Conservation (phyloP, 2,113 vertebrate genomes). For the Aspidoscelis tigris region DNA sequence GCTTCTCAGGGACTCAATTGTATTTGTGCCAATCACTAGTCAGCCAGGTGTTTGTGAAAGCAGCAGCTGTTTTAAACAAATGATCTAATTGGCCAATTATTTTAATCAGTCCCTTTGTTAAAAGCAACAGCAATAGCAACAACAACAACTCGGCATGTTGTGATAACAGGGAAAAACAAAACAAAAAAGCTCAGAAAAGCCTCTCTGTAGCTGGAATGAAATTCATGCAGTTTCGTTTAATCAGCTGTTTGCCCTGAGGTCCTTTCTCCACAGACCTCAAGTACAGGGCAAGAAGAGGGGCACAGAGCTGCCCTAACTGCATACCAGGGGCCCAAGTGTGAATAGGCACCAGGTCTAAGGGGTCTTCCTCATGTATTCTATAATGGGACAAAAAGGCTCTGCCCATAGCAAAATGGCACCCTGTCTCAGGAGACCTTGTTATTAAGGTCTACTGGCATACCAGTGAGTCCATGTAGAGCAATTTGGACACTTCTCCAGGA, state of each 20-base stretch:
- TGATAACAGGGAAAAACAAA: background rate
- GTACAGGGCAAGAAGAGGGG: too few relatives aligned
- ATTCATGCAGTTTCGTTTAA: constrained; percentile 40
- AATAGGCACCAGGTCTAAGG: too few relatives aligned
- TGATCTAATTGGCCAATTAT: background rate
- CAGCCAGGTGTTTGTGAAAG: constrained; percentile 3
- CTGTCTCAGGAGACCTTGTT: too few relatives aligned
- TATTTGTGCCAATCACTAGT: background rate
- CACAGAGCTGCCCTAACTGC: too few relatives aligned
- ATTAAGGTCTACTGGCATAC: too few relatives aligned
- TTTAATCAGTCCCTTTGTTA: constrained; percentile 4
- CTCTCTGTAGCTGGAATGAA: constrained; percentile 18
- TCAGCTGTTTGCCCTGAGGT: constrained; percentile 40
- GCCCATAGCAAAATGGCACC: too few relatives aligned
- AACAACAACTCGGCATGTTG: background rate
- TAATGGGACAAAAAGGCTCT: too few relatives aligned
- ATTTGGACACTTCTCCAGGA: too few relatives aligned
- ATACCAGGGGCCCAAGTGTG: too few relatives aligned
- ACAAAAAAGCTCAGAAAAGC: background rate
- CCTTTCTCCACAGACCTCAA: too few relatives aligned
- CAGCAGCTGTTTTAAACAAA: background rate
- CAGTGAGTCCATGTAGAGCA: too few relatives aligned
- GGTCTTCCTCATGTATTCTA: too few relatives aligned
- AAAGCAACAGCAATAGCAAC: fast-evolving
- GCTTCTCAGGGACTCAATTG: background rate